Conservation (phyloP, 2,888 invertebrate genomes). For the Andrena praecox region DNA sequence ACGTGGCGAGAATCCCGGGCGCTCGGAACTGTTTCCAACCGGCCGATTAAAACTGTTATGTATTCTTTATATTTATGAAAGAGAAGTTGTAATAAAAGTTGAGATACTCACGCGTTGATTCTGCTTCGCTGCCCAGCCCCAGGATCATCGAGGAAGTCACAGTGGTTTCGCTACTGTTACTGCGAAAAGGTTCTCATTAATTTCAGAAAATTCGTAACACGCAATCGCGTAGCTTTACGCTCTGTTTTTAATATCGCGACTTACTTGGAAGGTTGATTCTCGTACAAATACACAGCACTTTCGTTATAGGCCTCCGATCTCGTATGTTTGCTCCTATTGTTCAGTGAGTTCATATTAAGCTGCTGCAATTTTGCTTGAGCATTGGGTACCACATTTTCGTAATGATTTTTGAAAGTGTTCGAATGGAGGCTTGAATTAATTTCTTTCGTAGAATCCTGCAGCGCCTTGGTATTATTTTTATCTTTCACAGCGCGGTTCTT, state of each 20-base stretch:
- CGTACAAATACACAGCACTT: slow-evolving; percentile 62
- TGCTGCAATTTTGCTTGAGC: slow-evolving; percentile 4
- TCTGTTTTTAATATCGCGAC: slow-evolving; percentile 54
- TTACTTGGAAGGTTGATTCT: slow-evolving; percentile 71
- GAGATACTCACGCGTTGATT: slow-evolving; percentile 60
- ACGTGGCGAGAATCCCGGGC: not conserved
- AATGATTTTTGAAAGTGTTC: not conserved
- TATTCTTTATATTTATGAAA: not conserved
- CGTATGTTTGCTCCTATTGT: not conserved
- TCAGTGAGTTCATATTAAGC: not conserved
- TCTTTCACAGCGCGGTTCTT: slow-evolving; percentile 12
- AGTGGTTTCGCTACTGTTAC: slow-evolving; percentile 70
- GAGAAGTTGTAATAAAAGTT: no score
- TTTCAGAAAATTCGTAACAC: not conserved
- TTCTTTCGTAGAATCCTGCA: slow-evolving; percentile 28
- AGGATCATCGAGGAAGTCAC: slow-evolving; percentile 67
- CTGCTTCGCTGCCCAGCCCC: slow-evolving; percentile 60
- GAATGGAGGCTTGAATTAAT: not conserved
- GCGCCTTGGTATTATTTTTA: slow-evolving; percentile 24
- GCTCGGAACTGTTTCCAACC: not conserved
- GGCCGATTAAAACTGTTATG: not conserved
- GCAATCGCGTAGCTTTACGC: not conserved
- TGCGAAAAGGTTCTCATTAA: slow-evolving; percentile 54
- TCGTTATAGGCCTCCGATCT: slow-evolving; percentile 36
- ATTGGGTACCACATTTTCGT: not conserved